These are phyloP conservation scores for Mormyrus hasselquistii DNA, from an alignment of 2,797 vertebrate species.

Conservation along the genomic window DNA sequence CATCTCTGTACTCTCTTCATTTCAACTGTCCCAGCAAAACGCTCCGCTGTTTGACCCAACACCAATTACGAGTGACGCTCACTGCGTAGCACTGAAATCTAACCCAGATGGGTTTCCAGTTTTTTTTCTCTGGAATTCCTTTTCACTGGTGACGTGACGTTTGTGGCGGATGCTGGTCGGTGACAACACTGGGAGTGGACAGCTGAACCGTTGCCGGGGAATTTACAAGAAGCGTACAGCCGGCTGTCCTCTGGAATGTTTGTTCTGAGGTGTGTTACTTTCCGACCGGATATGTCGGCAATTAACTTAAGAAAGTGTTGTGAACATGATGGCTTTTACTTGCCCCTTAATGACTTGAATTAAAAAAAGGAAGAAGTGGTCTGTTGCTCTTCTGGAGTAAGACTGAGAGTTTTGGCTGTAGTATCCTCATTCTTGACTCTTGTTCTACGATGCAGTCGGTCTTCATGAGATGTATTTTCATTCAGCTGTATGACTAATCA, in stretches of 20 bases:
- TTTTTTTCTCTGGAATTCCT: neutral
- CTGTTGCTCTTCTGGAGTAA: neutral
- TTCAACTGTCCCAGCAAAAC: neutral
- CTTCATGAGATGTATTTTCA: neutral
- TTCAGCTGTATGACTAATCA: neutral
- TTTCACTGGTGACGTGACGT: neutral
- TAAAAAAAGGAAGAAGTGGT: neutral
- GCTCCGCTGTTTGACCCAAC: neutral
- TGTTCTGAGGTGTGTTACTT: neutral
- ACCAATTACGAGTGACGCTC: neutral
- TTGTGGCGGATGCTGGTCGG: neutral
- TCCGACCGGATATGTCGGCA: neutral
- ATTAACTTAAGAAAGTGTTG: neutral
- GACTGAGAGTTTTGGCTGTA: neutral
- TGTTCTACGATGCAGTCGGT: neutral
- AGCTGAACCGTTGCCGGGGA: neutral
- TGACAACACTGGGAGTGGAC: neutral
- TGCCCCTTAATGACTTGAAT: neutral
- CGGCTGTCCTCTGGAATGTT: neutral
- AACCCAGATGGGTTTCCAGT: conserved; percentile 13
- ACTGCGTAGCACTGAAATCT: neutral
- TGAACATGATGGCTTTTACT: neutral
- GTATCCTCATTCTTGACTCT: neutral
- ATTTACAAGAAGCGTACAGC: neutral
- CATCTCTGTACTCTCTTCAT: neutral